Percentiles rank a stretch among this genome's conserved stretches.
Evolutionary conservation across 35 echinoderm and acorn worm genomes (phyloP).

Genomic region (Apostichopus californicus): DNA sequence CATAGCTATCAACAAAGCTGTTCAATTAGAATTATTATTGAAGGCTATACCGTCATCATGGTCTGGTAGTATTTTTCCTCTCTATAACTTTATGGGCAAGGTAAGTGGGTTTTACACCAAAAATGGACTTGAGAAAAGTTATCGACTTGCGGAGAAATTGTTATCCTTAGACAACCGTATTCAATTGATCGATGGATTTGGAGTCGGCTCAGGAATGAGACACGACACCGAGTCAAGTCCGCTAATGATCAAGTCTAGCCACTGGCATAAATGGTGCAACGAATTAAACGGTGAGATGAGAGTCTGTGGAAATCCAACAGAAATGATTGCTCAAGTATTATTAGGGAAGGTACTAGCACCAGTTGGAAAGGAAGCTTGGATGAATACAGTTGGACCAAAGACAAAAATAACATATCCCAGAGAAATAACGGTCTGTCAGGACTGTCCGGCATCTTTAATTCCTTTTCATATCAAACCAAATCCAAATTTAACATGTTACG

Average conservation of each 20-base stretch:
- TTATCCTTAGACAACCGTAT: not conserved
- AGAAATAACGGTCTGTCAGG: not conserved
- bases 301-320: slow-evolving; percentile 12
- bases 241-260: not conserved
- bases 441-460: slow-evolving; percentile 4
- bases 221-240: slow-evolving; percentile 10
- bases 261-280: slow-evolving; percentile 13
- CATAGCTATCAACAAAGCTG: not conserved
- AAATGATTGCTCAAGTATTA: slow-evolving; percentile 1
- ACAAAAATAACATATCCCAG: not conserved
- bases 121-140: not conserved
- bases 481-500: slow-evolving; percentile 3
- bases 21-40: not conserved
- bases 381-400: not conserved
- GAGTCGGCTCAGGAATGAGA: slow-evolving; percentile 17
- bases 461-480: slow-evolving; percentile 14
- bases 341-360: slow-evolving; percentile 8
- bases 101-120: not conserved
- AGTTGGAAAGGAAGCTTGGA: not conserved
- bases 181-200: slow-evolving; percentile 9
- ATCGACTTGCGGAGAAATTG: not conserved
- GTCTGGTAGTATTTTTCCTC: slow-evolving; percentile 17
- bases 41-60: not conserved
- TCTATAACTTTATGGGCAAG: not conserved
- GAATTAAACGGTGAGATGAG: slow-evolving; percentile 27